These are phyloP conservation scores for Scaptomyza tumidula DNA, from an alignment of 2,888 invertebrate genomes.

Conservation along the genomic window DNA sequence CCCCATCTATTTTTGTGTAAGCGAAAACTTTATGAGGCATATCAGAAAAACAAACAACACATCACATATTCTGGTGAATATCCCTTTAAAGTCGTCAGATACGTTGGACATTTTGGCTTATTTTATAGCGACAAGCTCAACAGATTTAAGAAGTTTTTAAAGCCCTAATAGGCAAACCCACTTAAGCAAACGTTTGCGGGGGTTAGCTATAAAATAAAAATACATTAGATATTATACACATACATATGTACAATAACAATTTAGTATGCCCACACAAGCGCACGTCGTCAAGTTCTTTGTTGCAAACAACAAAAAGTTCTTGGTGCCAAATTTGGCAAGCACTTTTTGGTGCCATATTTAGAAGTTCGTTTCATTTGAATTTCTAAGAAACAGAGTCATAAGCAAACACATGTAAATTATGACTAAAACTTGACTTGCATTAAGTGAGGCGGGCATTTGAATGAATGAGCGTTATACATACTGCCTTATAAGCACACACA, in stretches of 20 bases:
- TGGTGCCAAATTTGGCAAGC: constrained; percentile 61
- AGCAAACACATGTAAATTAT: constrained; percentile 68
- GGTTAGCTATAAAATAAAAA: constrained; percentile 36
- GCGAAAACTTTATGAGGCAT: constrained; percentile 39
- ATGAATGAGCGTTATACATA: constrained; percentile 54
- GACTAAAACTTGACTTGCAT: constrained; percentile 72
- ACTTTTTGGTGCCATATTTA: constrained; percentile 53
- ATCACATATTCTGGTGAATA: constrained; percentile 12
- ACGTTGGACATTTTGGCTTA: constrained; percentile 12
- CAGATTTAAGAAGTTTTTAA: constrained; percentile 16
- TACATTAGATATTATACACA: neutral
- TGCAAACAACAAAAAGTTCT: constrained; percentile 28
- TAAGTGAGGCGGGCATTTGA: constrained; percentile 47
- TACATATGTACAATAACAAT: constrained; percentile 23
- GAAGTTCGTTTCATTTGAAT: constrained; percentile 52
- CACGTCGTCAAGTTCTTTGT: constrained; percentile 36
- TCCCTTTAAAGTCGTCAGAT: constrained; percentile 14
- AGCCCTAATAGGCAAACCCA: constrained; percentile 14
- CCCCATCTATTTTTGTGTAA: constrained; percentile 25
- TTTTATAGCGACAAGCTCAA: constrained; percentile 16
- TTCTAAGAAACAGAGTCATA: constrained; percentile 54
- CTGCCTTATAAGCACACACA: constrained; percentile 62
- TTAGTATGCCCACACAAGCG: constrained; percentile 29
- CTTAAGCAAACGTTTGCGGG: constrained; percentile 47
- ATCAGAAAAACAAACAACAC: constrained; percentile 12